Percentiles rank a stretch among this genome's conserved stretches.
Evolutionary conservation across 2,888 invertebrate genomes (phyloP).

Genomic region (Thereva unica): DNA sequence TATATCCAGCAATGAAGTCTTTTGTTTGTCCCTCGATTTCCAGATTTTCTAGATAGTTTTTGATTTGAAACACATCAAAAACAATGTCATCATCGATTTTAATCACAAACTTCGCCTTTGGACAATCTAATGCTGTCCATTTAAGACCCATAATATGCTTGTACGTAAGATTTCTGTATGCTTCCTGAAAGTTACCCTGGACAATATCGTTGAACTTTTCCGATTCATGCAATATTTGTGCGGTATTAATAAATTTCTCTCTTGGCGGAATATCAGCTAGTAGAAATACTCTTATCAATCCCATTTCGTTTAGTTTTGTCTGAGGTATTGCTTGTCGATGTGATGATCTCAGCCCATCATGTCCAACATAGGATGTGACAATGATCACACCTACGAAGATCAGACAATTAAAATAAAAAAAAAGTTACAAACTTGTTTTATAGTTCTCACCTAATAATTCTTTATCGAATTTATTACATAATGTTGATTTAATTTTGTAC

Average conservation of each 20-base stretch:
- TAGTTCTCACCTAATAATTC: slow-evolving; percentile 50
- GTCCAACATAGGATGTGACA: slow-evolving; percentile 77
- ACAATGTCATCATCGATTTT: slow-evolving; percentile 85
- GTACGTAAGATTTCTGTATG: slow-evolving; percentile 78
- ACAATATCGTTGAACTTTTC: slow-evolving; percentile 69
- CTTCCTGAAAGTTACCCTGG: slow-evolving; percentile 77
- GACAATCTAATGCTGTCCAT: slow-evolving; percentile 71
- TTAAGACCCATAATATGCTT: slow-evolving; percentile 81
- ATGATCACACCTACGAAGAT: slow-evolving; percentile 59
- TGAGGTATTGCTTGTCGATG: slow-evolving; percentile 69
- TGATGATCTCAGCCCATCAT: slow-evolving; percentile 70
- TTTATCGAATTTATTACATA: slow-evolving; percentile 47
- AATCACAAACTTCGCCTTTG: slow-evolving; percentile 66
- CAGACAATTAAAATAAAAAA: not conserved
- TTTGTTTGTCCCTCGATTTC: slow-evolving; percentile 52
- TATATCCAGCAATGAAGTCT: slow-evolving; percentile 67
- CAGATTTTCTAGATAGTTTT: slow-evolving; percentile 57
- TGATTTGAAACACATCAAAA: slow-evolving; percentile 67
- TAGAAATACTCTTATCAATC: slow-evolving; percentile 70
- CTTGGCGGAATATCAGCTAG: slow-evolving; percentile 64
- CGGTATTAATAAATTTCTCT: slow-evolving; percentile 63
- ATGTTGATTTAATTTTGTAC: slow-evolving; percentile 49
- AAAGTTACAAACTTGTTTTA: not conserved
- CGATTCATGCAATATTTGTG: slow-evolving; percentile 66
- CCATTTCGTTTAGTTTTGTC: slow-evolving; percentile 63